Evolutionary conservation across 2,888 invertebrate species (phyloP).

Genomic region (Coenonympha arcania): DNA sequence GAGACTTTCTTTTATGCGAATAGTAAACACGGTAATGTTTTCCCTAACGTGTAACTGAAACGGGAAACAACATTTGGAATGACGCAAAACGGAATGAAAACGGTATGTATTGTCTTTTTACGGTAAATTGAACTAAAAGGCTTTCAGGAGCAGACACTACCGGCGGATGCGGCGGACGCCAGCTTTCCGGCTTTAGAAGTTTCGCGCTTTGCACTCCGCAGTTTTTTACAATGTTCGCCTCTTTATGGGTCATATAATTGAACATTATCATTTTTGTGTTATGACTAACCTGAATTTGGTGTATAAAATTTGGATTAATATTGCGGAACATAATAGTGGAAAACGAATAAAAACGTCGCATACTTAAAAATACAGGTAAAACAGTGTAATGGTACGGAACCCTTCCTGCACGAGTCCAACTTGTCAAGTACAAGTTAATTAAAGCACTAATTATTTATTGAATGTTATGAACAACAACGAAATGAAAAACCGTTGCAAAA

Average conservation of each 20-base stretch:
- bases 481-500: no score
- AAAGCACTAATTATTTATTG: no score
- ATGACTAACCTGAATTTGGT: neutral
- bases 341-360: no score
- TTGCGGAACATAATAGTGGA: no score
- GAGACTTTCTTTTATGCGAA: no score
- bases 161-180: conserved; percentile 58
- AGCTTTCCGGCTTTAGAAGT: conserved; percentile 55
- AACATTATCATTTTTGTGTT: conserved; percentile 4
- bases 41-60: neutral
- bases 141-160: conserved; percentile 56
- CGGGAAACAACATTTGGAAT: conserved; percentile 35
- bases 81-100: conserved; percentile 48
- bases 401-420: no score
- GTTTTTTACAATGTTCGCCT: conserved; percentile 42
- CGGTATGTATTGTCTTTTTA: conserved; percentile 48
- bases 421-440: no score
- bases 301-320: no score
- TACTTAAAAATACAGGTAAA: no score
- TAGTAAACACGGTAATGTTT: conserved; percentile 1
- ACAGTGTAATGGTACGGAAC: no score
- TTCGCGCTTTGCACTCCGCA: conserved; percentile 48
- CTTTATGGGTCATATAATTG: conserved; percentile 34
- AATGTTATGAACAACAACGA: no score
- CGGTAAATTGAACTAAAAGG: conserved; percentile 71